A percentile compares a stretch with the other conserved stretches of the same genome.
phyloP scores from a whole-genome alignment of 2,113 vertebrate genomes.

The Atractosteus spatula region DNA sequence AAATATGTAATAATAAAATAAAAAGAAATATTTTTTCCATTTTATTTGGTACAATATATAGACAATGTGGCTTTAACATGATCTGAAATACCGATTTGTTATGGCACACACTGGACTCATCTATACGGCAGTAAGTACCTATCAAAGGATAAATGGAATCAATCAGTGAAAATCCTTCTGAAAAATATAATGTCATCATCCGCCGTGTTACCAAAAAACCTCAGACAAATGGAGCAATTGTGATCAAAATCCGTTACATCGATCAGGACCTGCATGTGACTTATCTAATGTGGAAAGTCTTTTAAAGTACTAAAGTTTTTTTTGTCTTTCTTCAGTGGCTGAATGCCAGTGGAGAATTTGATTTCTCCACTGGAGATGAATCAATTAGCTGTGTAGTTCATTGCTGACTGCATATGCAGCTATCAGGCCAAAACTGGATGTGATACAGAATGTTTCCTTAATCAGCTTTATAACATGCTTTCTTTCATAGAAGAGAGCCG shows the following conservation, averaged over 20 bases:
- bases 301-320: too few species aligned
- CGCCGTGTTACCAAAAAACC: background rate
- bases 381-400: background rate
- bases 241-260: background rate
- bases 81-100: too few species aligned
- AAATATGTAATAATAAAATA: too few species aligned
- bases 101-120: too few species aligned
- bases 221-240: background rate
- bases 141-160: background rate
- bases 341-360: background rate
- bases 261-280: background rate
- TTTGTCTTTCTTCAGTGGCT: background rate
- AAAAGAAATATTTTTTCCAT: too few species aligned
- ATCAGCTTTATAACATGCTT: background rate
- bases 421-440: background rate
- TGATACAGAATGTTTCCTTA: background rate
- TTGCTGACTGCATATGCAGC: background rate
- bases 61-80: too few species aligned
- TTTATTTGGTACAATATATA: too few species aligned
- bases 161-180: background rate
- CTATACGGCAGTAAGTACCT: background rate
- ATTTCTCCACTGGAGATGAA: background rate
- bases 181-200: background rate
- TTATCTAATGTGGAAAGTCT: background rate
- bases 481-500: background rate